phyloP scores from a whole-genome alignment of 2,888 invertebrate species.

The Melinaea menophilus region DNA sequence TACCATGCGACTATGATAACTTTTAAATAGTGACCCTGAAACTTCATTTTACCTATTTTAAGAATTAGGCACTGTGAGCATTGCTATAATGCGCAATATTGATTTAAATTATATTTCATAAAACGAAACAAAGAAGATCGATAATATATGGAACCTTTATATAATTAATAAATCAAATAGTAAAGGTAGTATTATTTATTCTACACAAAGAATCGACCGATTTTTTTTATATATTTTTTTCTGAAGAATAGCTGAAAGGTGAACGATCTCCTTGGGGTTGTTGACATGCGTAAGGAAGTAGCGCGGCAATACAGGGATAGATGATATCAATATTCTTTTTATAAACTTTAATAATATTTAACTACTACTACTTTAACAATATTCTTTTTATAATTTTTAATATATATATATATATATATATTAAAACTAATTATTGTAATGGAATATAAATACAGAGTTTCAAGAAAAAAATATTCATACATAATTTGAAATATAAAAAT shows the following conservation, averaged over 20 bases:
- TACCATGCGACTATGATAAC: background rate
- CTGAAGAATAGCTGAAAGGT: background rate
- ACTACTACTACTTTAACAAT: no score
- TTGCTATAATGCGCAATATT: background rate
- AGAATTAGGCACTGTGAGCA: background rate
- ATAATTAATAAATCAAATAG: background rate
- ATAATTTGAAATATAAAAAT: no score
- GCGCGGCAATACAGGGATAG: background rate
- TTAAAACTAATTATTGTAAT: no score
- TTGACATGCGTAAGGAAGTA: slow-evolving; percentile 13
- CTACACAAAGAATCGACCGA: background rate
- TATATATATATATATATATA: no score
- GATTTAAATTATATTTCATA: background rate
- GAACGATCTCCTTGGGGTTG: slow-evolving; percentile 14
- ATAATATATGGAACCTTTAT: background rate
- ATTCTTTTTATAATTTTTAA: no score
- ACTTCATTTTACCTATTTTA: background rate
- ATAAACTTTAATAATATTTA: no score
- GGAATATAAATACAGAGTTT: no score
- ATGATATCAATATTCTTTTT: no score
- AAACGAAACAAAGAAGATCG: no score
- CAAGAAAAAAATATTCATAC: no score
- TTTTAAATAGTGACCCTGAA: slow-evolving; percentile 2
- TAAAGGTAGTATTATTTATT: background rate
- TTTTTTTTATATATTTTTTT: background rate